Base-by-base conservation (phyloP, 2,888 invertebrate genomes). In the Drosophila longiperda region DNA sequence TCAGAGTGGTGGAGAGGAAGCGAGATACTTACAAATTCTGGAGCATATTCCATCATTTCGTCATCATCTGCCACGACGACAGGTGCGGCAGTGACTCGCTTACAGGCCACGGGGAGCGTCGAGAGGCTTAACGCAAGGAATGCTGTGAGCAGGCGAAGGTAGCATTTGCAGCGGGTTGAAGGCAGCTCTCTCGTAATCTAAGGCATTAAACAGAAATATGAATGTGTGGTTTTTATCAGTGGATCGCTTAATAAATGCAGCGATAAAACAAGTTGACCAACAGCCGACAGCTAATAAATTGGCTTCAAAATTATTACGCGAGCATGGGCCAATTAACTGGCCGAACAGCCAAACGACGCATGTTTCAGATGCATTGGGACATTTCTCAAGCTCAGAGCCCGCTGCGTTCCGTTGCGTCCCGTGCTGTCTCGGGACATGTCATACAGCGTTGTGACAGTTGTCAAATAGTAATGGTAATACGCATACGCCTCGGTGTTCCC, bases 31-130 rank as follows among this genome's bases (percentile, higher is more conserved):
- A 92, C 92, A 77, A 88, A 92, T 86, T 92, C 81, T 58, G 92
- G 91, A 36, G 92, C 92, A 82, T 92, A 92, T 83, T 92, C 91
- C 84, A 90, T 82, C 80, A 87, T 84, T 76, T 90, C 91, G 65
- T 91, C 90, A 69, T 89, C 89, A 42, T 88, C 83, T 34, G 73
- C 78, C 8, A 76, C 73, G 57, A 88, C 79, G 49, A 81, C 82
- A 77, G 85, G 85, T 66, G 83, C 67, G 23, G 78, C 75, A 17
- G 77, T 54, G 67, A 71, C 38, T 6, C 72, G 71, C 32, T 60
- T 65, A 38, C 67, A 5, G 36, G 59, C 55, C 65, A 74, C 78
- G 54, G 76, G 84, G 60, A 74, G 83, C 57, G 86, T 65, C 68
- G 76, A 74, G 36, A 83, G 73, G 71, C 80, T 65, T 50, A 78